Percentiles rank a stretch among this genome's conserved stretches.
phyloP scores from a whole-genome alignment of 2,113 vertebrate genomes.

The Stegastes partitus region DNA sequence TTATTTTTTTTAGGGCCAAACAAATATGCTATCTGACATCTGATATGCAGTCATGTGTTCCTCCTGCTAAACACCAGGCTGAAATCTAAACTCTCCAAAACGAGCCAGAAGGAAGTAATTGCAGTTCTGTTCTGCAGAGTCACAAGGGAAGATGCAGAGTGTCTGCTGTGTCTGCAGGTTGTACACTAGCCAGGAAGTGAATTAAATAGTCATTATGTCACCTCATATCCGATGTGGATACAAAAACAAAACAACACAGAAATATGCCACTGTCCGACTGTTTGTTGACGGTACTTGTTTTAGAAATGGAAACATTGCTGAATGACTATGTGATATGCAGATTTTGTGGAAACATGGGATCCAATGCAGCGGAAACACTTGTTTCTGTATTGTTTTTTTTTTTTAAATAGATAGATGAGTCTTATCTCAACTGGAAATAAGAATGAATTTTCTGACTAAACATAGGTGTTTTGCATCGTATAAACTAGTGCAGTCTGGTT shows the following conservation, averaged over 20 bases:
- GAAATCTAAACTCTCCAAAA: not conserved
- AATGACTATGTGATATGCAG: slow-evolving; percentile 33
- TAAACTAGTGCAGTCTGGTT: not conserved
- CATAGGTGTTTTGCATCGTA: not conserved
- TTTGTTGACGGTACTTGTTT: slow-evolving; percentile 12
- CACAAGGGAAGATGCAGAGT: not conserved
- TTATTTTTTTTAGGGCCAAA: not conserved
- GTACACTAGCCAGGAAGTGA: not conserved
- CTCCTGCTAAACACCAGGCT: not conserved
- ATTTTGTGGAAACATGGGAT: slow-evolving; percentile 68
- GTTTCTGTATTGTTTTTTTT: not conserved
- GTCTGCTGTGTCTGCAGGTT: not conserved
- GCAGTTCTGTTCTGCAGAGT: not conserved
- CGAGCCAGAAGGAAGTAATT: not conserved
- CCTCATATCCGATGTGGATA: slow-evolving; percentile 31
- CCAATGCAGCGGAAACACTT: slow-evolving; percentile 72
- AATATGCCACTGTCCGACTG: slow-evolving; percentile 43
- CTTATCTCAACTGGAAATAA: not conserved
- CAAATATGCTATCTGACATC: slow-evolving; percentile 3
- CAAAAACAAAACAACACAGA: slow-evolving; percentile 34
- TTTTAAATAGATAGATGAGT: not conserved
- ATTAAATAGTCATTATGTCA: not conserved
- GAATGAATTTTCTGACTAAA: not conserved
- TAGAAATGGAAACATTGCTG: slow-evolving; percentile 11
- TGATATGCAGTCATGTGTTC: not conserved